phyloP scores from a whole-genome alignment of 2,113 vertebrate genomes.

The Colaptes auratus region DNA sequence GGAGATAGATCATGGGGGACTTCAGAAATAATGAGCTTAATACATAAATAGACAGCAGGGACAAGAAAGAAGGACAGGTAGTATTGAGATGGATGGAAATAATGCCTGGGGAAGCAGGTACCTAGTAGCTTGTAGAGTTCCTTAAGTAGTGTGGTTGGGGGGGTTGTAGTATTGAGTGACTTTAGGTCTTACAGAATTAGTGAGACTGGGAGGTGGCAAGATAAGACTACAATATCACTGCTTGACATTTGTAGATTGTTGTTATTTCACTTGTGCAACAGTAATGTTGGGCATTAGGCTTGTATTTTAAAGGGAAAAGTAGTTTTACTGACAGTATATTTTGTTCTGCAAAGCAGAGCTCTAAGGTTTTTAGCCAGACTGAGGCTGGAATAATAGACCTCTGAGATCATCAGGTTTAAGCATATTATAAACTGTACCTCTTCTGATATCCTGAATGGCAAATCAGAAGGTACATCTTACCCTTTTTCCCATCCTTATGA shows the following conservation, averaged over 20 bases:
- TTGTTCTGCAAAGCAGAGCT: neutral
- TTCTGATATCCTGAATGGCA: neutral
- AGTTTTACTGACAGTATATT: neutral
- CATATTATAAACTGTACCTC: neutral
- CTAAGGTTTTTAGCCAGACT: neutral
- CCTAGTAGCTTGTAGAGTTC: neutral
- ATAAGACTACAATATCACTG: neutral
- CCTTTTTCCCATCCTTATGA: neutral
- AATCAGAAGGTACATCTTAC: neutral
- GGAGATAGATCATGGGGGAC: neutral
- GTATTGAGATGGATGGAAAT: neutral
- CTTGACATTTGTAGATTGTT: neutral
- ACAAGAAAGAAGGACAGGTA: neutral
- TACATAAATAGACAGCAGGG: neutral
- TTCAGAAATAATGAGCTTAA: neutral
- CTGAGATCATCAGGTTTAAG: neutral
- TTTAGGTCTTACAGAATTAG: neutral
- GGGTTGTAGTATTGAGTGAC: neutral
- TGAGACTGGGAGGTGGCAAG: neutral
- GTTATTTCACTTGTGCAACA: neutral
- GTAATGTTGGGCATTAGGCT: neutral
- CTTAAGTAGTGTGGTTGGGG: neutral
- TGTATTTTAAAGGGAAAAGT: neutral
- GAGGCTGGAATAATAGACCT: neutral
- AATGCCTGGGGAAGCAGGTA: neutral